phyloP scores from a whole-genome alignment of 2,888 invertebrate species.

The Physocephala rufipes region DNA sequence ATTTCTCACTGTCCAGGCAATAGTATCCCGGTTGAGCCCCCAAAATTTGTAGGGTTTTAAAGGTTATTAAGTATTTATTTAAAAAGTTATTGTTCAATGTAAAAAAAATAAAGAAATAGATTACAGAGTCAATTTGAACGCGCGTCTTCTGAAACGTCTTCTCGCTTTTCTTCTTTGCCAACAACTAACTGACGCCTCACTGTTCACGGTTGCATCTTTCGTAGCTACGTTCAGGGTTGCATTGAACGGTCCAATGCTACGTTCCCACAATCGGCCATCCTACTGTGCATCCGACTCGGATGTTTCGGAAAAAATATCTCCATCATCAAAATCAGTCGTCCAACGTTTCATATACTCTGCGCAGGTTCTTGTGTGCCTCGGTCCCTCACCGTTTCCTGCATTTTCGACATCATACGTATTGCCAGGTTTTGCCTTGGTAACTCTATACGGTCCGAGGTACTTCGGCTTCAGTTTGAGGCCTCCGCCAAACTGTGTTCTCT shows the following conservation, averaged over 20 bases:
- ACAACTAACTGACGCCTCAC: too few species aligned
- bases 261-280: slow-evolving; percentile 37
- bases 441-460: slow-evolving; percentile 33
- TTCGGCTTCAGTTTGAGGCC: slow-evolving; percentile 32
- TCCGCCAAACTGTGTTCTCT: slow-evolving; percentile 33
- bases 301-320: slow-evolving; percentile 21
- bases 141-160: too few species aligned
- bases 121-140: too few species aligned
- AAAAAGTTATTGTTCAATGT: too few species aligned
- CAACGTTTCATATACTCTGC: neutral
- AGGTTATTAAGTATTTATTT: too few species aligned
- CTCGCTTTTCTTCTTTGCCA: too few species aligned
- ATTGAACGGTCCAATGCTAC: too few species aligned
- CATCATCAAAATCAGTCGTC: neutral
- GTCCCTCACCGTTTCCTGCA: slow-evolving; percentile 24
- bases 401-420: slow-evolving; percentile 35
- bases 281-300: slow-evolving; percentile 38
- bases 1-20: neutral
- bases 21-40: neutral
- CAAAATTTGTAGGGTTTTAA: slow-evolving; percentile 5
- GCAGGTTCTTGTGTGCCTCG: slow-evolving; percentile 15
- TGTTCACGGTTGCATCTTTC: too few species aligned
- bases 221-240: too few species aligned
- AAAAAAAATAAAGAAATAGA: too few species aligned
- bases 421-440: slow-evolving; percentile 25